Percentiles rank a stretch among this genome's conserved stretches.
These are phyloP conservation scores for Tortricodes alternella DNA, from an alignment of 2,888 invertebrate genomes.

Conservation along the genomic window DNA sequence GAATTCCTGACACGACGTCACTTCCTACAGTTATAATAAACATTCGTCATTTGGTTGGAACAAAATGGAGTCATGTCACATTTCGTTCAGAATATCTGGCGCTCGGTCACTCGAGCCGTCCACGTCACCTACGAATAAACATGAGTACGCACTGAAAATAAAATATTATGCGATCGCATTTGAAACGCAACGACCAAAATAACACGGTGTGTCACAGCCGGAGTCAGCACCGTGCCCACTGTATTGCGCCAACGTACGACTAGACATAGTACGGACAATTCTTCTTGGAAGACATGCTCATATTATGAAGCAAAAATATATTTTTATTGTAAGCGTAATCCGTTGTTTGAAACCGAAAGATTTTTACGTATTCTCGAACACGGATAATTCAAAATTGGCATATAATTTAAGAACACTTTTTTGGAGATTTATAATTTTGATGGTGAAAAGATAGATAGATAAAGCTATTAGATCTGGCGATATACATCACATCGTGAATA, in stretches of 20 bases:
- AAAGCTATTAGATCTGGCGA: no score
- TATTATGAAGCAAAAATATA: background rate
- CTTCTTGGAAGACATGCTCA: background rate
- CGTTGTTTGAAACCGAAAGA: no score
- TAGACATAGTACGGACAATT: background rate
- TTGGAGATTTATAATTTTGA: no score
- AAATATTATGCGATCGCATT: slow-evolving; percentile 76
- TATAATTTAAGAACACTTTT: no score
- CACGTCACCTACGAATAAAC: slow-evolving; percentile 72
- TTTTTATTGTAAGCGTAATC: no score
- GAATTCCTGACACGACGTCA: slow-evolving; percentile 5
- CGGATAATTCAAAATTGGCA: no score
- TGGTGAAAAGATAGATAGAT: no score
- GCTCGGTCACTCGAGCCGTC: slow-evolving; percentile 43
- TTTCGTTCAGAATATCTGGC: slow-evolving; percentile 55
- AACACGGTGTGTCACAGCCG: slow-evolving; percentile 63
- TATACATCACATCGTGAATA: no score
- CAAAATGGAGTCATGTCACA: slow-evolving; percentile 55
- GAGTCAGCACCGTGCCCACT: slow-evolving; percentile 39
- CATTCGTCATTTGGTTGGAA: slow-evolving; percentile 27
- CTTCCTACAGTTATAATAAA: slow-evolving; percentile 21
- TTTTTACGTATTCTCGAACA: no score
- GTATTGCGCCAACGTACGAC: slow-evolving; percentile 43
- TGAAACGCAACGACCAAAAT: slow-evolving; percentile 68
- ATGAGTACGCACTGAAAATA: slow-evolving; percentile 75